These are phyloP conservation scores for Pemphigus obesinymphae DNA, from an alignment of 1,140 invertebrate species.

Conservation along the genomic window DNA sequence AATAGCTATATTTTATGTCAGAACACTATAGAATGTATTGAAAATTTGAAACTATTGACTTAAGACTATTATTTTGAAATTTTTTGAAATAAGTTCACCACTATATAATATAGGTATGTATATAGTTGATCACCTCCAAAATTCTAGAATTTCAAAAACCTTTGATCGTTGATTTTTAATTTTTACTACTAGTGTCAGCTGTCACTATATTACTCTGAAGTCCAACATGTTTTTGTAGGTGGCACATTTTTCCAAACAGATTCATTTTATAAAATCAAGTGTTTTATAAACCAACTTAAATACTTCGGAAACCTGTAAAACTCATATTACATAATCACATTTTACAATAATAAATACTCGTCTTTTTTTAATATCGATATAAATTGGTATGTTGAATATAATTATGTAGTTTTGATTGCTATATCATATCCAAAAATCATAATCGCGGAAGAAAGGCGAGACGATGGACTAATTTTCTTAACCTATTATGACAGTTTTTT, in stretches of 20 bases:
- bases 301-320: constrained; percentile 10
- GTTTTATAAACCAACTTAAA: too few relatives aligned
- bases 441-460: too few relatives aligned
- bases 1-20: neutral
- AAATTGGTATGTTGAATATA: too few relatives aligned
- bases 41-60: neutral
- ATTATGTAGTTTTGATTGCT: too few relatives aligned
- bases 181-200: neutral
- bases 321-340: too few relatives aligned
- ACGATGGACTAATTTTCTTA: too few relatives aligned
- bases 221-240: neutral
- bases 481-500: too few relatives aligned
- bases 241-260: constrained; percentile 37
- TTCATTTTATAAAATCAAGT: neutral
- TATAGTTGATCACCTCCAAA: constrained; percentile 21
- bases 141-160: constrained; percentile 25
- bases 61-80: neutral
- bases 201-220: neutral
- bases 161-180: constrained; percentile 12
- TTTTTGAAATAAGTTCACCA: neutral
- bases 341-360: too few relatives aligned
- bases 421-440: too few relatives aligned
- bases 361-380: too few relatives aligned
- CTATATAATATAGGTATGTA: neutral
- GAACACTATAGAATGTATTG: neutral